Base-by-base conservation (phyloP, 2,888 invertebrate genomes). In the Drosophila cyrtoloma region DNA sequence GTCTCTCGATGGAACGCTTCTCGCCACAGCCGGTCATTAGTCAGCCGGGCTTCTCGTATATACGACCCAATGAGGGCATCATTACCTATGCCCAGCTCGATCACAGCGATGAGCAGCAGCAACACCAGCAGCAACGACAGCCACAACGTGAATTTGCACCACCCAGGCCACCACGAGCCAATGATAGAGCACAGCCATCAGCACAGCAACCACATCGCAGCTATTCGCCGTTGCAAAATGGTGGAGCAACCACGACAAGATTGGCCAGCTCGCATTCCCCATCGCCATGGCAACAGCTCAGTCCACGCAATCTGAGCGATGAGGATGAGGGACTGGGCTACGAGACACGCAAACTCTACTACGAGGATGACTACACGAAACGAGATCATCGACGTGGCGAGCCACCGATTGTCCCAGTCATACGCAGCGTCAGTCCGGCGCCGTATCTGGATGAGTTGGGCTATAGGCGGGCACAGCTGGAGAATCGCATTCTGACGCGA, bases 11-110 rank as follows among this genome's bases (percentile, higher is more conserved):
- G 93, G 97, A 97, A 82, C 95, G 95, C 81, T 94, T 95, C 59
- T 95, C 96, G 14, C 95, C 96, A 1, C 95, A 96, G 55, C 95
- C 96, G 2, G 95, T 95, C 79, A 96, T 97, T 90, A 95, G 95
- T 81, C 97, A 96, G 90, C 95, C 97, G 90, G 97, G 97, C 37
- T 97, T 97, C 93, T 97, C 97, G 0, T 97, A 97, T 86, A 96
- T 96, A 94, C 94, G 89, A 81, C 94, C 95, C 71, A 94, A 95
- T 82, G 94, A 95, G 86, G 94, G 95, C 77, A 95, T 97, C 77
- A 95, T 97, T 32, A 96, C 97, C 57, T 97, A 97, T 90, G 97
- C 97, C 10, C 96, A 97, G 92, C 96, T 97, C 5, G 92, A 92
- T 47, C 67, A 84, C 52, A 88, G 81, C 55, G 91, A 92, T 12